A percentile compares a stretch with the other conserved stretches of the same genome.
phyloP scores from a whole-genome alignment of 2,888 invertebrate species.

The Cistogaster globosa region DNA sequence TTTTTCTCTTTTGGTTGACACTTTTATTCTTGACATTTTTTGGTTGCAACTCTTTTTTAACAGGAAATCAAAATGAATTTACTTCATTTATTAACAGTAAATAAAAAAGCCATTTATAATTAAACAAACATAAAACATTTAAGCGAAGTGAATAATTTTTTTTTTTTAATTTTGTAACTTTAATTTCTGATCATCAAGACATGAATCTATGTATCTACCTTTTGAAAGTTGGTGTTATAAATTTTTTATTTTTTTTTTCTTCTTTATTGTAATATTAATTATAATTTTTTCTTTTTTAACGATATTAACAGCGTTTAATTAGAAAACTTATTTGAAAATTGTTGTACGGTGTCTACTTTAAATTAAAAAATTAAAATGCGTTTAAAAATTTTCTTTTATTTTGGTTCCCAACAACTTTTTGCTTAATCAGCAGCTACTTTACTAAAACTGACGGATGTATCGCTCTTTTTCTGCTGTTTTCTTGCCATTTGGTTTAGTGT shows the following conservation, averaged over 20 bases:
- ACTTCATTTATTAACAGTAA: not conserved
- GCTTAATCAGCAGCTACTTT: constrained; percentile 69
- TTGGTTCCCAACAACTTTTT: constrained; percentile 64
- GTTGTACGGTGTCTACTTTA: constrained; percentile 13
- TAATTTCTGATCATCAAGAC: constrained; percentile 42
- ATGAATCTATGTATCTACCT: constrained; percentile 63
- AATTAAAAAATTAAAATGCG: constrained; percentile 59
- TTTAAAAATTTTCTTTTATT: constrained; percentile 49
- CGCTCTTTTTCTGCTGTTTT: constrained; percentile 59
- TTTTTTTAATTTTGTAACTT: not conserved
- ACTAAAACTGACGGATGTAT: constrained; percentile 67
- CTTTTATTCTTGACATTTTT: constrained; percentile 11
- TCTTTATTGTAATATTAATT: constrained; percentile 10
- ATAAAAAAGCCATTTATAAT: not conserved
- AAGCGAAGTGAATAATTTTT: not conserved
- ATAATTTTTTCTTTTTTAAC: not conserved
- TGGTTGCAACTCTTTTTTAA: constrained; percentile 14
- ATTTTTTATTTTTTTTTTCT: not conserved
- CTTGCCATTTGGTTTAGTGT: constrained; percentile 8
- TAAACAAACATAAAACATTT: not conserved
- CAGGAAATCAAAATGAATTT: not conserved
- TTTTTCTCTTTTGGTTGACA: constrained; percentile 68
- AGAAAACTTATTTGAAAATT: constrained; percentile 14
- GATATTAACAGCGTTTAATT: constrained; percentile 6
- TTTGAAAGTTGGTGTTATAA: constrained; percentile 44